Base-by-base conservation (phyloP, 2,113 vertebrate species). In the Podiceps cristatus region DNA sequence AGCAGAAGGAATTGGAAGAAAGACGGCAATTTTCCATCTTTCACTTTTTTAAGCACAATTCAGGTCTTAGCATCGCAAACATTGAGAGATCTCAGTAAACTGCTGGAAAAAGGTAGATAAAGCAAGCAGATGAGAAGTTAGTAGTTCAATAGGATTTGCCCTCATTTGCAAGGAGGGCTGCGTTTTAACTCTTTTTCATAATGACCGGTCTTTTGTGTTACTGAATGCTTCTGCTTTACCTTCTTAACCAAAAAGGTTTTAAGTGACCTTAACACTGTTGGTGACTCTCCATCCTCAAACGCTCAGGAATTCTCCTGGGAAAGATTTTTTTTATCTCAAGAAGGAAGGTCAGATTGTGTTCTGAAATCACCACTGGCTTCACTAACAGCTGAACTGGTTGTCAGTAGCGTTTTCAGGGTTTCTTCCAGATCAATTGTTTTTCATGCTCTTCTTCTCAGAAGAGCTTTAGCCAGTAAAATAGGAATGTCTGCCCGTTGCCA, bases 331-430 rank as follows among this genome's bases (percentile, higher is more conserved):
- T 44, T 25, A 24, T 86, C 16, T 77, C 60, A 71, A 19, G 33
- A 64, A 87, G 16, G 20, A 50, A n/a, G 33, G 47, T 63, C 13
- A 42, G n/a, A 11, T 53, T 58, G 40, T 66, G 7, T 23, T 86
- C 37, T 33, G 84, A 77, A 71, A 71, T 90, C 10, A n/a, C 13
- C 22, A 28, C 22, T 25, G 10, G 5, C 31, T 81, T 85, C 33
- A 77, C 45, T 22, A 15, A 55, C 11, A 85, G 67, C 9, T 77
- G 66, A 53, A n/a, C 11, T 71, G 22, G 18, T 74, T 0, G 7
- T 60, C 29, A 33, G 10, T 42, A 72, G 23, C 23, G 19, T 63
- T 67, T 58, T 47, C 0, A 0, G 3, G 3, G 11, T 47, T 58
- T 72, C 47, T 31, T 15, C 25, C 13, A 25, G 8, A 28, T 77